These are phyloP conservation scores for Falco berigora DNA, from an alignment of 2,797 vertebrate genomes.

Conservation along the genomic window DNA sequence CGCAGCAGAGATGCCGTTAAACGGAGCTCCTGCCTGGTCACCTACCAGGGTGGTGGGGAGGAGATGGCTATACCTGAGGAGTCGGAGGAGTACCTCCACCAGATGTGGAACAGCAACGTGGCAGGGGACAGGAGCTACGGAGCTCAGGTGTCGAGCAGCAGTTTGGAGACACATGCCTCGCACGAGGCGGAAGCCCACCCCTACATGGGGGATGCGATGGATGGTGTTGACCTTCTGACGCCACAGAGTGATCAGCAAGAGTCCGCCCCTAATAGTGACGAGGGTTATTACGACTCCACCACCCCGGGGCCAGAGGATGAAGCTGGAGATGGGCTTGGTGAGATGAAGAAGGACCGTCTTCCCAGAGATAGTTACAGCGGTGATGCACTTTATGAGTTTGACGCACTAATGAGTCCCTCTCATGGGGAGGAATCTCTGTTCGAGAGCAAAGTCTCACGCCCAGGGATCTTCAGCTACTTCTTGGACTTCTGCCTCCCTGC, in stretches of 20 bases:
- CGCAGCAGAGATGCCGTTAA: constrained; percentile 84
- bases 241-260: constrained; percentile 96
- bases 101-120: constrained; percentile 72
- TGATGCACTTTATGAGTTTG: constrained; percentile 95
- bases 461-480: constrained; percentile 76
- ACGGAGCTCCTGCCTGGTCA: constrained; percentile 89
- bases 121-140: constrained; percentile 71
- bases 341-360: constrained; percentile 79
- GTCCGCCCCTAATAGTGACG: constrained; percentile 92
- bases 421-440: constrained; percentile 78
- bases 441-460: constrained; percentile 70
- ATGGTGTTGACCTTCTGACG: constrained; percentile 79
- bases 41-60: constrained; percentile 95
- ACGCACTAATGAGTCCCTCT: constrained; percentile 85
- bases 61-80: constrained; percentile 96
- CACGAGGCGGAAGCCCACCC: constrained; percentile 66
- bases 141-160: constrained; percentile 64
- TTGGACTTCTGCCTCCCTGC: constrained; percentile 71
- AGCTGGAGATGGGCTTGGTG: constrained; percentile 75
- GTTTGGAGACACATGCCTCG: constrained; percentile 55
- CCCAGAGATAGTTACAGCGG: constrained; percentile 97
- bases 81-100: constrained; percentile 79
- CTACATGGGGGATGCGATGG: constrained; percentile 67
- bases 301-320: constrained; percentile 93
- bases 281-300: constrained; percentile 92